Percentiles rank a stretch among this genome's conserved stretches.
phyloP scores from a whole-genome alignment of 2,888 invertebrate species.

The Carabus problematicus region DNA sequence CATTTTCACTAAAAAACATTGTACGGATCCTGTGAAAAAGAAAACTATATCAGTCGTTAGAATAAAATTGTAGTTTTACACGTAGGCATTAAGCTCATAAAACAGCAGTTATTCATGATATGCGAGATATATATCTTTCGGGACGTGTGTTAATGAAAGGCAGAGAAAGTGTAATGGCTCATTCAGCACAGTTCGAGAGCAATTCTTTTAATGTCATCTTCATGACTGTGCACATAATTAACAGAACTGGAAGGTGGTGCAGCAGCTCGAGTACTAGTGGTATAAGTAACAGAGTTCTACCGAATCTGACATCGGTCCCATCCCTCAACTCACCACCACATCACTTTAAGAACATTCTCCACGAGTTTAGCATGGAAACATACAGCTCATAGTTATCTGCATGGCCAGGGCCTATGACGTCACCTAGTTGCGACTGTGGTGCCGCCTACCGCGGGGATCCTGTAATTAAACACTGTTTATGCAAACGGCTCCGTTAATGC shows the following conservation, averaged over 20 bases:
- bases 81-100: no score
- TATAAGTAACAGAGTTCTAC: background rate
- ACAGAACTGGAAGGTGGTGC: conserved; percentile 5
- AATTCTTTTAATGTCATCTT: conserved; percentile 28
- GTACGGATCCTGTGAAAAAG: no score
- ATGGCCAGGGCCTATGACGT: conserved; percentile 30
- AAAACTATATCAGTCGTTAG: no score
- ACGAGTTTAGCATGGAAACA: background rate
- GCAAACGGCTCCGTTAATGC: conserved; percentile 39
- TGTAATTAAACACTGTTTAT: conserved; percentile 42
- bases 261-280: background rate
- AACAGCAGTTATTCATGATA: no score
- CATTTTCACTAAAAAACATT: no score
- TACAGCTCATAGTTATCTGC: conserved; percentile 5
- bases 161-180: no score
- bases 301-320: background rate
- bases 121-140: no score
- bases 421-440: conserved; percentile 15
- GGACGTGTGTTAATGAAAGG: no score
- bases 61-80: no score
- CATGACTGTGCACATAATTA: conserved; percentile 30
- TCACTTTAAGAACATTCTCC: background rate
- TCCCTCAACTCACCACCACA: background rate
- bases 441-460: conserved; percentile 10
- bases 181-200: background rate